Evolutionary conservation across 1,140 invertebrate genomes (phyloP), one percentile per base, ranked within the genome.

Genomic region (Ditylenchus dipsaci): DNA sequence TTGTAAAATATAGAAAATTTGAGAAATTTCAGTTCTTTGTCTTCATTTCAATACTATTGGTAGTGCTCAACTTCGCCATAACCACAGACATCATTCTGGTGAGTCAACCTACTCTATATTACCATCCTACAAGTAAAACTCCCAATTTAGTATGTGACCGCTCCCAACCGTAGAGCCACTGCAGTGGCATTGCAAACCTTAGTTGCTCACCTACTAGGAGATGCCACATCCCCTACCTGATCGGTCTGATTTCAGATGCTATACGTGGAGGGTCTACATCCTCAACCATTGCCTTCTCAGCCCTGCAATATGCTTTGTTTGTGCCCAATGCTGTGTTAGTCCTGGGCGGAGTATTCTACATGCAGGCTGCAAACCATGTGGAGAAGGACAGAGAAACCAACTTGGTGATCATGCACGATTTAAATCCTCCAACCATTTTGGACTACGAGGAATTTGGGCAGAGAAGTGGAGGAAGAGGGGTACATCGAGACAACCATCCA

Each of bases 51-150:
- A 84, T 87, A 71, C 84, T 83, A 3, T 78, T 85, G 73, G 86
- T 98, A 73, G 97, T 95, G 86, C 87, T 97, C 66, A 97, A 95
- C 83, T 98, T 95, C 95, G 90, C 94, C 3, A 90, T 98, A 83
- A 93, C 97, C 67, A 91, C 94, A 61, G 95, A 99, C 85, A 95
- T 98, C 70, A 86, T 97, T 75, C 86, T 98, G 89, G 63, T 65
- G 3, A 5, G 93, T 96, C n/a, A n/a, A n/a, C n/a, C n/a, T 33
- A 13, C 9, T 33, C 19, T 61, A 3, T 5, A 30, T 21, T 27
- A 33, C 8, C 38, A 33, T 7, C 26, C 26, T 21, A 13, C 26
- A 7, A 7, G 1, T 27, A 26, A 53, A 21, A 53, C n/a, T 17
- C 15, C 26, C 29, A 5, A 21, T 61, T 33, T 61, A 61, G 59